Evolutionary conservation across 1,140 invertebrate genomes (phyloP).

Genomic region (Camponotus pennsylvanicus): DNA sequence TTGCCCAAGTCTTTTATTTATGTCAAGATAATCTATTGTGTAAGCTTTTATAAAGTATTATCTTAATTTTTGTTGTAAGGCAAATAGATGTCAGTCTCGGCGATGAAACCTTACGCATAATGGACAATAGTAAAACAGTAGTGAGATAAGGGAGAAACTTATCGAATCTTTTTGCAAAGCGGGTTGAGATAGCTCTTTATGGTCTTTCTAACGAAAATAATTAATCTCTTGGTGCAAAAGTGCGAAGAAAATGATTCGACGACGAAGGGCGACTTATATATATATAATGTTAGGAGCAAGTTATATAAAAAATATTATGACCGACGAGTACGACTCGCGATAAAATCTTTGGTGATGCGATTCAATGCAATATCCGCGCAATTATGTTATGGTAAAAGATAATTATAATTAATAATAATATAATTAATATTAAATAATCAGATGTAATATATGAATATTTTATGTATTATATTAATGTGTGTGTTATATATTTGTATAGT

Average conservation of each 20-base stretch:
- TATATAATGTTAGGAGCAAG: slow-evolving; percentile 10
- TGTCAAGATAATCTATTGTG: too few relatives aligned
- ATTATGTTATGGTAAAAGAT: slow-evolving; percentile 16
- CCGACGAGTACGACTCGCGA: slow-evolving; percentile 47
- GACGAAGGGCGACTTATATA: background rate
- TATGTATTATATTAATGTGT: slow-evolving; percentile 7
- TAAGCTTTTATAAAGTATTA: too few relatives aligned
- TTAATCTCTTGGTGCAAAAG: background rate
- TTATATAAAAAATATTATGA: slow-evolving; percentile 41
- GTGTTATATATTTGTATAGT: slow-evolving; percentile 3
- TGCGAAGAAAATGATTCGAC: slow-evolving; percentile 5
- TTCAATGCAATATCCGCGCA: slow-evolving; percentile 8
- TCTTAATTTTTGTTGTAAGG: slow-evolving; percentile 18
- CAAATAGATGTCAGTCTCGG: background rate
- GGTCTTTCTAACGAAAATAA: slow-evolving; percentile 10
- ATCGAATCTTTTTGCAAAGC: background rate
- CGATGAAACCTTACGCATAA: slow-evolving; percentile 7
- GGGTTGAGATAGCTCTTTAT: background rate
- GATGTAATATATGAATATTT: slow-evolving; percentile 15
- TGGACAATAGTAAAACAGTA: slow-evolving; percentile 5
- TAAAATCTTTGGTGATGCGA: slow-evolving; percentile 19
- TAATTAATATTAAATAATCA: background rate
- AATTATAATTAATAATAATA: slow-evolving; percentile 15
- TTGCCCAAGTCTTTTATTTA: too few relatives aligned
- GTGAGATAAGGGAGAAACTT: background rate